Percentiles rank a stretch among this genome's conserved stretches.
Evolutionary conservation across 2,113 vertebrate species (phyloP).

Genomic region (Oxyruncus cristatus): DNA sequence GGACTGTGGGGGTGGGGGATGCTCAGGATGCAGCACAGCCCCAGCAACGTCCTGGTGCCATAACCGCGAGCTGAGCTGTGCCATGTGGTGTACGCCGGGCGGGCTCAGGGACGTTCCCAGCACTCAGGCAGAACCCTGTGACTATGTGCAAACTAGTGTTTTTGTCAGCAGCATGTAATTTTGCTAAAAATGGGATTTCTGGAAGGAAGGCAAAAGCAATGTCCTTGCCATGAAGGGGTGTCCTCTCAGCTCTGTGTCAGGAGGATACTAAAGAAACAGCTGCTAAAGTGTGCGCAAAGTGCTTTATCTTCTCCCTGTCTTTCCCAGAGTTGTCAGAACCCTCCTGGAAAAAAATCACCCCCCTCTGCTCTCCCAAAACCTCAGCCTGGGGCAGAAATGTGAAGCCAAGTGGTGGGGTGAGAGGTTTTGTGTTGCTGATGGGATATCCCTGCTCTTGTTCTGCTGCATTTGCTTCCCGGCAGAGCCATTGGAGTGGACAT

Average conservation of each 20-base stretch:
- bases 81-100: accelerated
- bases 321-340: neutral
- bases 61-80: neutral
- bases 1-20: neutral
- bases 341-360: neutral
- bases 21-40: accelerated
- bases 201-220: neutral
- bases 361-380: neutral
- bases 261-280: neutral
- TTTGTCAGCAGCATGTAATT: neutral
- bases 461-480: accelerated
- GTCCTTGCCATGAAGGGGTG: neutral
- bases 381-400: neutral
- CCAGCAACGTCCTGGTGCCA: neutral
- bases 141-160: neutral
- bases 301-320: neutral
- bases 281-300: neutral
- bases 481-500: accelerated
- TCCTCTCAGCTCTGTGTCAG: accelerated
- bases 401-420: neutral
- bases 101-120: accelerated
- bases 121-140: neutral
- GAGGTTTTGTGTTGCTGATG: neutral
- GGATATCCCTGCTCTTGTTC: neutral
- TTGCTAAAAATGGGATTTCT: neutral